Percentiles rank a stretch among this genome's conserved stretches.
Evolutionary conservation across 2,888 invertebrate species (phyloP).

Genomic region (Halictus quadricinctus): DNA sequence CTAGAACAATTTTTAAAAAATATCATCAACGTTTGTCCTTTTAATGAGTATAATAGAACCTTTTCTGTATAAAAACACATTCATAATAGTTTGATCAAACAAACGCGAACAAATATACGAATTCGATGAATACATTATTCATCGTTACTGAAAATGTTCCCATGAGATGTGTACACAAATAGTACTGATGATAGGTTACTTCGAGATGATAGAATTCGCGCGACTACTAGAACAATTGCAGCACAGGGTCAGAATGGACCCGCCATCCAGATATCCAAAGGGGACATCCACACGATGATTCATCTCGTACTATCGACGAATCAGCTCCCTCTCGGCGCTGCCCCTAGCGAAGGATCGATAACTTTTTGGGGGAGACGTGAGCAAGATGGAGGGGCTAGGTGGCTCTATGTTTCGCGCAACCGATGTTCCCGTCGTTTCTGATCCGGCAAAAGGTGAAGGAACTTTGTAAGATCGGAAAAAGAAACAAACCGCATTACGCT

Average conservation of each 20-base stretch:
- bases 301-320: constrained; percentile 4
- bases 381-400: not conserved
- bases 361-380: constrained; percentile 24
- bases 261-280: not conserved
- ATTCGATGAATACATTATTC: no score
- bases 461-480: constrained; percentile 16
- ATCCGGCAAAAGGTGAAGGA: constrained; percentile 32
- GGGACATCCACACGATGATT: not conserved
- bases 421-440: not conserved
- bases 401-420: not conserved
- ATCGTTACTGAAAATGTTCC: no score
- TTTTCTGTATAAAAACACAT: no score
- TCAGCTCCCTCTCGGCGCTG: constrained; percentile 24
- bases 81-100: no score
- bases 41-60: no score
- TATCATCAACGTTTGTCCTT: no score
- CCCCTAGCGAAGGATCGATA: constrained; percentile 25
- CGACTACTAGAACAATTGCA: not conserved
- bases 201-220: no score
- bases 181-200: no score
- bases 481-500: not conserved
- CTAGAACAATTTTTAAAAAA: no score
- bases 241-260: not conserved
- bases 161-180: no score
- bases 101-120: no score